Conservation (phyloP, 2,113 vertebrate genomes). For the Hylia prasina region DNA sequence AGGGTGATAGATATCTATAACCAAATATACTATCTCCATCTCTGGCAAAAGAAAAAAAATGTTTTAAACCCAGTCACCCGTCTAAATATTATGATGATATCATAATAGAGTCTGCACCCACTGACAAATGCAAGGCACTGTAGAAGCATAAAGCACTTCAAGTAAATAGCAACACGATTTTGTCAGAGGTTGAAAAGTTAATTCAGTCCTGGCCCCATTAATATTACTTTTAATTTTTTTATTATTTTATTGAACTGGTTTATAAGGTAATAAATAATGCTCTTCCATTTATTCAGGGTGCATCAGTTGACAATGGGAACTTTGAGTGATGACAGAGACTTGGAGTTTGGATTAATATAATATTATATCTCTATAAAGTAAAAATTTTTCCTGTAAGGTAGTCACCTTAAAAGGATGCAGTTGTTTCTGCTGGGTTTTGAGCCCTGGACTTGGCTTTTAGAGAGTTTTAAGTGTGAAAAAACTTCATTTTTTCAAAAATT, state of each 20-base stretch:
- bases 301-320: neutral
- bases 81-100: neutral
- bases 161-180: constrained; percentile 14
- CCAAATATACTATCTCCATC: neutral
- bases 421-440: neutral
- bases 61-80: neutral
- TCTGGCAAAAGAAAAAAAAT: neutral
- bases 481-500: neutral
- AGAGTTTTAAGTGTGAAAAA: neutral
- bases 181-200: neutral
- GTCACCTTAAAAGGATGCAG: neutral
- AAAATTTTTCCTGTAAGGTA: neutral
- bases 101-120: neutral
- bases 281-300: neutral
- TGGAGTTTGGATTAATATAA: neutral
- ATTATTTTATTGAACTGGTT: neutral
- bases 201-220: neutral
- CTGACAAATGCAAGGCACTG: neutral
- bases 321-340: neutral
- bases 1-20: neutral
- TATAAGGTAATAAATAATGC: neutral
- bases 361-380: neutral
- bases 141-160: neutral
- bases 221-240: neutral
- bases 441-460: neutral